Base-by-base conservation (phyloP, 2,113 vertebrate species). In the Misgurnus anguillicaudatus region DNA sequence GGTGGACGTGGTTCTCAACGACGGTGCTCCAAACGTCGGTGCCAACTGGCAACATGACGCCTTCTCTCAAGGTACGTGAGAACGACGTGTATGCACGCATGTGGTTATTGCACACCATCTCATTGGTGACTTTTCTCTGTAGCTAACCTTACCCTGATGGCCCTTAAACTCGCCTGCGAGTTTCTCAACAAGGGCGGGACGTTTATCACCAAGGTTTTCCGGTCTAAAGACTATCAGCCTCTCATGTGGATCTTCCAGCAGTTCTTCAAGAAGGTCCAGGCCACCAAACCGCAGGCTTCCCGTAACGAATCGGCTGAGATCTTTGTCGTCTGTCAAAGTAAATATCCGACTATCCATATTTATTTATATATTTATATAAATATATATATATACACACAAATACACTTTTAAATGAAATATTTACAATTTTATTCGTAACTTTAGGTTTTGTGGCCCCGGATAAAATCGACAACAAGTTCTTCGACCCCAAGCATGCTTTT, bases 161-260 rank as follows among this genome's bases (percentile, higher is more conserved):
- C 97, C 0, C 89, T 98, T 63, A 97, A 96, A 58, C 31, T 99
- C 82, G 96, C 97, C 73, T 95, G 94, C 1, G 97, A 99, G 19
- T 98, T 97, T 86, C 92, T 99, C 71, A 88, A 88, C 67, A 96
- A 94, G 83, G 97, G 97, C 0, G 98, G 98, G 64, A 95, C 94
- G 53, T 99, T 99, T 53, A 93, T 99, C 89, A 98, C 95, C 5
- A 99, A 99, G 85, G 95, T 99, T 3, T 99, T 99, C 85, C 96
- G 98, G 47, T 99, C 98, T 36, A 94, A 95, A 69, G 98, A 99
- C 84, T 99, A 99, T 84, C 97, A 98, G 83, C 94, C 98, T 0
- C 92, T 99, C 0, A 89, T 99, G 0, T 99, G 98, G 98, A 98
- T 99, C 88, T 98, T 99, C 87, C 95, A 99, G 89, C 96, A 99